Conservation (phyloP, 2,888 invertebrate species). For the Carabus problematicus region DNA sequence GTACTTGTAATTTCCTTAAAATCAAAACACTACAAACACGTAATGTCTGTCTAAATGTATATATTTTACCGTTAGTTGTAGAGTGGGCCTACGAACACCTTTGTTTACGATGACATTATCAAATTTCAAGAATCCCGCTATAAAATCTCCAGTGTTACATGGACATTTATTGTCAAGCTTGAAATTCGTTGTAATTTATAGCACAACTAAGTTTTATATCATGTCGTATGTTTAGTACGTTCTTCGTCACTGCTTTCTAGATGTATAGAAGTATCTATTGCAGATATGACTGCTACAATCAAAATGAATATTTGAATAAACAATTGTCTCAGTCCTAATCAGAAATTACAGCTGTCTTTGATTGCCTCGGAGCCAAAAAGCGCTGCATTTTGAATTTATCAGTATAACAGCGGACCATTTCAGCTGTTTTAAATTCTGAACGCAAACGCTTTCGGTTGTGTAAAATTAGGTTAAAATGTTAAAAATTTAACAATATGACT, state of each 20-base stretch:
- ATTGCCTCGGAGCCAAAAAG: constrained; percentile 17
- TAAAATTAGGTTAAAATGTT: constrained; percentile 16
- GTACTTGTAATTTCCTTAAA: no score
- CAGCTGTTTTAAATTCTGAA: constrained; percentile 13
- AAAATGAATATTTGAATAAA: constrained; percentile 15
- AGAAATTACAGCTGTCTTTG: constrained; percentile 15
- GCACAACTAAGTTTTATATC: no score
- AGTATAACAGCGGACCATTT: neutral
- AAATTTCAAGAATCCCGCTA: constrained; percentile 31
- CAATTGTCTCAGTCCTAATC: neutral
- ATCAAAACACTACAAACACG: no score
- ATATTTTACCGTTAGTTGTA: neutral
- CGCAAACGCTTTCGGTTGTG: neutral
- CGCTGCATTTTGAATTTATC: constrained; percentile 16
- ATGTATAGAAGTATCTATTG: no score
- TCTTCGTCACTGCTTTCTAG: neutral
- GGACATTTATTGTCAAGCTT: constrained; percentile 26
- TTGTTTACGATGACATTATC: constrained; percentile 34
- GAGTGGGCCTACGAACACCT: constrained; percentile 16
- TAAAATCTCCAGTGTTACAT: constrained; percentile 20
- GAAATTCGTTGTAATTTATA: constrained; percentile 13
- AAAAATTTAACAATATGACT: neutral
- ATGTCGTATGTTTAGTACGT: no score
- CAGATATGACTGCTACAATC: neutral
- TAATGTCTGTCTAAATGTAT: no score